Evolutionary conservation across 2,888 invertebrate species (phyloP).

Genomic region (Archips xylosteana): DNA sequence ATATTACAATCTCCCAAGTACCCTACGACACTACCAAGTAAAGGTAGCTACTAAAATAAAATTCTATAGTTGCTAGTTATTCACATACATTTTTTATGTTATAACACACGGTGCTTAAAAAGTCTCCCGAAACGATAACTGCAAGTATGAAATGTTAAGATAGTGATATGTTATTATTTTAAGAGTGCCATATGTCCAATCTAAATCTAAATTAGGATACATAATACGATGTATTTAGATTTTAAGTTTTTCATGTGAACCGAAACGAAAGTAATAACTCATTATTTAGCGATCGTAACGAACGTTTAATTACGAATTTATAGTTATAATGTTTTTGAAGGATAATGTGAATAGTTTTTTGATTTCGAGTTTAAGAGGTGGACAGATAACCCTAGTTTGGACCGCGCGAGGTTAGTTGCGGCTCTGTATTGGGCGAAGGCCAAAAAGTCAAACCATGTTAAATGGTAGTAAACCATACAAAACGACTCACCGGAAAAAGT

Average conservation of each 20-base stretch:
- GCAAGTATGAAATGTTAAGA: slow-evolving; percentile 10
- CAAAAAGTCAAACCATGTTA: too few relatives aligned
- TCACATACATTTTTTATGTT: neutral
- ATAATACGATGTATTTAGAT: neutral
- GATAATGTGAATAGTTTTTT: neutral
- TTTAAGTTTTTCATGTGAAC: slow-evolving; percentile 15
- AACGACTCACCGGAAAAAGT: too few relatives aligned
- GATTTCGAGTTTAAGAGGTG: neutral
- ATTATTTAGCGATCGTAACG: slow-evolving; percentile 37
- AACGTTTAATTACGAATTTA: slow-evolving; percentile 14
- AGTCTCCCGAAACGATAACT: neutral
- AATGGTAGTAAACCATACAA: too few relatives aligned
- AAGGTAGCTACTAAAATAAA: slow-evolving; percentile 4
- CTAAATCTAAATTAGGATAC: slow-evolving; percentile 16
- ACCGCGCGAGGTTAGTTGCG: too few relatives aligned
- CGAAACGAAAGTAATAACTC: slow-evolving; percentile 17
- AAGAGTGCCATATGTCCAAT: slow-evolving; percentile 29
- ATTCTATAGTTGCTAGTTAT: neutral
- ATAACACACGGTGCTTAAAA: neutral
- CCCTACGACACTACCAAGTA: neutral
- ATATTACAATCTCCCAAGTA: too few relatives aligned
- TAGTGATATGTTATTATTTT: slow-evolving; percentile 20
- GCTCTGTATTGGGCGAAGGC: too few relatives aligned
- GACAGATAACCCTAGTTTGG: neutral
- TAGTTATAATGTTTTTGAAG: slow-evolving; percentile 4